Percentiles rank a stretch among this genome's conserved stretches.
Evolutionary conservation across 2,797 vertebrate species (phyloP).

Genomic region (Ciconia nigra): DNA sequence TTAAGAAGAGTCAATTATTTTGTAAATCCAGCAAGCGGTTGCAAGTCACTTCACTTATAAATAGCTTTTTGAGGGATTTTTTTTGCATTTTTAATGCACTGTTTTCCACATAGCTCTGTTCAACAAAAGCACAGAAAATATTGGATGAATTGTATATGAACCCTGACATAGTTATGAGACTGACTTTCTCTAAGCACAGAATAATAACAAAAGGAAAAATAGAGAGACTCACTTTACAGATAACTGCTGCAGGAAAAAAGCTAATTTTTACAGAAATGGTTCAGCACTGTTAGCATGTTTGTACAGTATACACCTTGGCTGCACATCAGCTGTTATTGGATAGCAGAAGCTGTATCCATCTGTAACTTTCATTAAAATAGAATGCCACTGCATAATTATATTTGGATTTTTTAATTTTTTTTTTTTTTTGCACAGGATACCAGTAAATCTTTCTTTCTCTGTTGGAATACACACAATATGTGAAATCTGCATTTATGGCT

Average conservation of each 20-base stretch:
- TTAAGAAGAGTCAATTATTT: background rate
- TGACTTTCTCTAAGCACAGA: background rate
- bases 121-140: background rate
- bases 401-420: background rate
- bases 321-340: slow-evolving; percentile 44
- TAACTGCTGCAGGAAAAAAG: background rate
- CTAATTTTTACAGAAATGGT: background rate
- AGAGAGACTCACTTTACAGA: background rate
- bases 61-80: background rate
- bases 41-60: background rate
- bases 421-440: background rate
- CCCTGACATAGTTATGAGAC: background rate
- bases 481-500: background rate
- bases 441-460: background rate
- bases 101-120: background rate
- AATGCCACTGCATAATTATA: slow-evolving; percentile 44
- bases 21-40: background rate
- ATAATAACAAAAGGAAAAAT: background rate
- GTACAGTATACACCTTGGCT: slow-evolving; percentile 40
- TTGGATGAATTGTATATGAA: background rate
- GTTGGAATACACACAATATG: background rate
- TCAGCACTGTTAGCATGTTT: background rate
- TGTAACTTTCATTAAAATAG: slow-evolving; percentile 61
- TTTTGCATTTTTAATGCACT: background rate
- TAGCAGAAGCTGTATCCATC: slow-evolving; percentile 51